Evolutionary conservation across 2,797 vertebrate species (phyloP), one percentile per base, ranked within the genome.

Genomic region (Pseudochromis fuscus): DNA sequence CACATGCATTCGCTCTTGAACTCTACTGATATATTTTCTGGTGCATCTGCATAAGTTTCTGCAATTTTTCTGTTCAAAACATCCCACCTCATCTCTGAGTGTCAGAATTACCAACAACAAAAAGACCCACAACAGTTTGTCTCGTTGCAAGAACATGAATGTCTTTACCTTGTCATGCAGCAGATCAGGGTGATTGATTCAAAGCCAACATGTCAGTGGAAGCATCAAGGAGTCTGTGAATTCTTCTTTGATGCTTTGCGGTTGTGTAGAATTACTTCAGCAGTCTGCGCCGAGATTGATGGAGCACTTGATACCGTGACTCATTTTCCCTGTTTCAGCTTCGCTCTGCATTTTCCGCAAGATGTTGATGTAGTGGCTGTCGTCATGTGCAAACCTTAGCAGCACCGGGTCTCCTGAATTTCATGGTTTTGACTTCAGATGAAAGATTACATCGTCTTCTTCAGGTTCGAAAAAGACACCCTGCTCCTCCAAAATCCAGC

Each of bases 321-420:
- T 85, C 45, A 50, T 81, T 83, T 72, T 62, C 40, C 37, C 30
- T 31, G 25, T 73, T 83, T 79, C 51, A 66, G 72, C 74, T 81
- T 71, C 4, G 45, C 79, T 84, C 79, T 48, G 67, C 75, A 69
- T 79, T 86, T 84, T 72, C 62, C 75, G 52, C 48, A 27, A n/a
- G 33, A 62, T 56, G 45, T 69, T 73, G 72, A 79, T 72, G 45
- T 44, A 59, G 8, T n/a, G n/a, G 9, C 64, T 44, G 5, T n/a
- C 58, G 33, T 25, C 33, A 25, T 51, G 60, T 45, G 67, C 66
- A 57, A 60, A 82, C 52, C 76, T 71, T 45, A n/a, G 42, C 8
- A 37, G 31, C 65, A 49, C 13, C 8, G 6, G 24, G 38, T 55
- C n/a, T 33, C 42, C 23, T 37, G 30, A 6, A 21, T 31, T 48